These are phyloP conservation scores for Aplidium turbinatum DNA, from an alignment of 23 tunicate species.

Conservation along the genomic window DNA sequence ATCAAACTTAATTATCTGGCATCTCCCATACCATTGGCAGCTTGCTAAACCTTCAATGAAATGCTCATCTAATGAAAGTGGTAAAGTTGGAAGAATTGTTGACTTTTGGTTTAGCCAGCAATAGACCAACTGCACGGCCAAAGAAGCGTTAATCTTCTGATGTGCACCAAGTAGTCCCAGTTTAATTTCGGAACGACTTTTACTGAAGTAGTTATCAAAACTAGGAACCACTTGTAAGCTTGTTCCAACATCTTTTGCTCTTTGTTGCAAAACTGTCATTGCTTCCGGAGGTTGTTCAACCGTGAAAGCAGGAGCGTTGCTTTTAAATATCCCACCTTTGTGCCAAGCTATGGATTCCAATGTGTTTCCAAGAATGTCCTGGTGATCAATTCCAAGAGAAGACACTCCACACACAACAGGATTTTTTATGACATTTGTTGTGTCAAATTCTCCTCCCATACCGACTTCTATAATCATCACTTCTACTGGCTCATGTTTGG, in stretches of 20 bases:
- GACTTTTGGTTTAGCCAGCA: conserved; percentile 44
- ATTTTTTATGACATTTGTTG: conserved; percentile 67
- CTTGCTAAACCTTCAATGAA: conserved; percentile 37
- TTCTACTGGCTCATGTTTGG: conserved; percentile 63
- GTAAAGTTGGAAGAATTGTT: background rate
- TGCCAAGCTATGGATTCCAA: conserved; percentile 85
- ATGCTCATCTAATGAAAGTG: conserved; percentile 3
- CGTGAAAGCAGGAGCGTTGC: conserved; percentile 63
- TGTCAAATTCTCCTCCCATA: conserved; percentile 87
- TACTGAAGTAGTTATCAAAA: conserved; percentile 20
- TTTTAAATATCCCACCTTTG: conserved; percentile 93
- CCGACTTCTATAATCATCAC: conserved; percentile 93
- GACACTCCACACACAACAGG: conserved; percentile 81
- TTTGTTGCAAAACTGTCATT: conserved; percentile 49
- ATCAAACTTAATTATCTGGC: conserved; percentile 60
- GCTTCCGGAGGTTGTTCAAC: conserved; percentile 67
- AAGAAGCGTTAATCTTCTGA: conserved; percentile 78
- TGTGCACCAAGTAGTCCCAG: conserved; percentile 70
- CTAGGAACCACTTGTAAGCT: conserved; percentile 41
- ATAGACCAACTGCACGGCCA: conserved; percentile 67
- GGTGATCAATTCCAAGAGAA: conserved; percentile 85
- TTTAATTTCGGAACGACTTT: conserved; percentile 1
- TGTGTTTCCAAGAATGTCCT: conserved; percentile 58
- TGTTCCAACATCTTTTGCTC: conserved; percentile 45
- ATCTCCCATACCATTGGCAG: conserved; percentile 75